Evolutionary conservation across 1,140 invertebrate genomes (phyloP).

Genomic region (Trinorchestia longiramus): DNA sequence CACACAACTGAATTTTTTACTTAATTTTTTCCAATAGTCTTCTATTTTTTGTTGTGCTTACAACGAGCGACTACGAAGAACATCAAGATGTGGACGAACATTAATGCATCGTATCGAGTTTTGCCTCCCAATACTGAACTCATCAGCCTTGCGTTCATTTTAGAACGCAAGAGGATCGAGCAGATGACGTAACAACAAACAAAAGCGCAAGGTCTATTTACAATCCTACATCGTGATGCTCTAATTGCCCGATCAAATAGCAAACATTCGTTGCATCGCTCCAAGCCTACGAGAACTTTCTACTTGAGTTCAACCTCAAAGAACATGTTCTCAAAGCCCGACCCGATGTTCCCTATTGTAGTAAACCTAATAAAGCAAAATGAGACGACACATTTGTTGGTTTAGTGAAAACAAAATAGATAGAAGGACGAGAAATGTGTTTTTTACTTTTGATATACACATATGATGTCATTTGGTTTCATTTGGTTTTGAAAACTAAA

Average conservation of each 20-base stretch:
- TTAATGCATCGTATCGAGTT: too few relatives aligned
- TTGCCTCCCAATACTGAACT: background rate
- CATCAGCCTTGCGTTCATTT: background rate
- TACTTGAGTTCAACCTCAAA: background rate
- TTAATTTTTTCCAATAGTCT: too few relatives aligned
- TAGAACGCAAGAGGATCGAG: background rate
- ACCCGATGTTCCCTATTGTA: background rate
- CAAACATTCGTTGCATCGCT: background rate
- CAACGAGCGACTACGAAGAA: too few relatives aligned
- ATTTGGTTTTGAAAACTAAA: too few relatives aligned
- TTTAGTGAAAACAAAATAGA: too few relatives aligned
- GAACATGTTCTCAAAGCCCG: background rate
- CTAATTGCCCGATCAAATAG: background rate
- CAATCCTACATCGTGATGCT: background rate
- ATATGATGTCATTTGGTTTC: too few relatives aligned
- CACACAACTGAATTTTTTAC: too few relatives aligned
- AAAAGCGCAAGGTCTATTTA: background rate
- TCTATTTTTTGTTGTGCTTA: too few relatives aligned
- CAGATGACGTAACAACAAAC: background rate
- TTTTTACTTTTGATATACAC: too few relatives aligned
- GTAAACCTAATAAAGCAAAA: background rate
- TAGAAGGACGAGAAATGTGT: too few relatives aligned
- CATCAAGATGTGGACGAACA: too few relatives aligned
- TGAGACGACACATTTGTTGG: too few relatives aligned
- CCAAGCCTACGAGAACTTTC: background rate